Conservation (phyloP, 2,888 invertebrate species). For the Noctuana brunneofusca region DNA sequence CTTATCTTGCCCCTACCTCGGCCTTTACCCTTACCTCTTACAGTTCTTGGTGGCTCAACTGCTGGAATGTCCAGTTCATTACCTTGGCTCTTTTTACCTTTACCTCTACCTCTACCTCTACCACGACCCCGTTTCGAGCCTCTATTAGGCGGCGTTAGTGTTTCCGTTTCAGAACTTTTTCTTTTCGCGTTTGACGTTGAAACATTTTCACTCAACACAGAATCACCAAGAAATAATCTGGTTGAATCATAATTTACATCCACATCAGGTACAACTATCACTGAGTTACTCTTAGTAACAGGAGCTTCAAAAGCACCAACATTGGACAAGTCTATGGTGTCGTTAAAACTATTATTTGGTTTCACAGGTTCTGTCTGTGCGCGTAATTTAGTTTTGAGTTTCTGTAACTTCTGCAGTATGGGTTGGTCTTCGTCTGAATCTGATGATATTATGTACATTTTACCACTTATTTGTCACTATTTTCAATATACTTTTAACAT, state of each 20-base stretch:
- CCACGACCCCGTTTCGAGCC: neutral
- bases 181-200: neutral
- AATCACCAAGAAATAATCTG: slow-evolving; percentile 1
- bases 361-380: neutral
- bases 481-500: neutral
- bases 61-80: neutral
- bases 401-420: slow-evolving; percentile 57
- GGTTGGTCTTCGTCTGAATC: slow-evolving; percentile 74
- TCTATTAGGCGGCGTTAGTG: neutral
- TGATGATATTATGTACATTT: slow-evolving; percentile 39
- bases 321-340: neutral
- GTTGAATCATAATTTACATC: slow-evolving; percentile 7
- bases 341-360: neutral
- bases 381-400: slow-evolving; percentile 48
- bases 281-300: neutral
- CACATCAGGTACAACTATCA: slow-evolving; percentile 4
- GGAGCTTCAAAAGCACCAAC: neutral
- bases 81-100: neutral
- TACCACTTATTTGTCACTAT: neutral
- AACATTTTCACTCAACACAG: neutral
- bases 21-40: neutral
- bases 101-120: neutral
- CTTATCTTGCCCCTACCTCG: too few relatives aligned
- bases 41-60: neutral
- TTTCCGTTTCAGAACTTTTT: neutral